phyloP scores from a whole-genome alignment of 2,888 invertebrate species.

The Cenopis cana region DNA sequence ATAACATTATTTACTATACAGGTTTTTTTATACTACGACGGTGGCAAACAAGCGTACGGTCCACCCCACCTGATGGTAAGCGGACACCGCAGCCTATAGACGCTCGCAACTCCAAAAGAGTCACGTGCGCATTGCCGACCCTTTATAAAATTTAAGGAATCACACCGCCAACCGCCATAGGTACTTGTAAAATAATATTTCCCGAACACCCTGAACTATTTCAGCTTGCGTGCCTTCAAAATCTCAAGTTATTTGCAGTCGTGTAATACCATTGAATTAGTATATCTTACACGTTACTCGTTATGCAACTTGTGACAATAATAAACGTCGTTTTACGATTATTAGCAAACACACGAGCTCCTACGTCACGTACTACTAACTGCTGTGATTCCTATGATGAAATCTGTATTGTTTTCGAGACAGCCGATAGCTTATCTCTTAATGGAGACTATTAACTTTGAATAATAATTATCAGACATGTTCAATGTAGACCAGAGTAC shows the following conservation, averaged over 20 bases:
- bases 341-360: slow-evolving; percentile 28
- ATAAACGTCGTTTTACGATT: slow-evolving; percentile 19
- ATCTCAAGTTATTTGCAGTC: slow-evolving; percentile 15
- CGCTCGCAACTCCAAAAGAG: too few species aligned
- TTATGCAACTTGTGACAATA: slow-evolving; percentile 19
- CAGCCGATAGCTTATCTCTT: slow-evolving; percentile 42
- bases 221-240: not conserved
- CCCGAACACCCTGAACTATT: not conserved
- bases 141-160: too few species aligned
- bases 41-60: too few species aligned
- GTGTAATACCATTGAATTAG: not conserved
- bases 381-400: slow-evolving; percentile 24
- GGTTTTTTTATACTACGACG: too few species aligned
- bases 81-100: too few species aligned
- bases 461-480: not conserved
- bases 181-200: too few species aligned
- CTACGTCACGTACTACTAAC: slow-evolving; percentile 12
- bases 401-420: slow-evolving; percentile 38
- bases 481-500: not conserved
- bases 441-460: slow-evolving; percentile 31
- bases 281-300: not conserved
- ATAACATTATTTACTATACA: too few species aligned
- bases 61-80: too few species aligned
- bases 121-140: too few species aligned
- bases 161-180: too few species aligned